phyloP scores from a whole-genome alignment of 2,888 invertebrate species.

The Neuroscelio doddi region DNA sequence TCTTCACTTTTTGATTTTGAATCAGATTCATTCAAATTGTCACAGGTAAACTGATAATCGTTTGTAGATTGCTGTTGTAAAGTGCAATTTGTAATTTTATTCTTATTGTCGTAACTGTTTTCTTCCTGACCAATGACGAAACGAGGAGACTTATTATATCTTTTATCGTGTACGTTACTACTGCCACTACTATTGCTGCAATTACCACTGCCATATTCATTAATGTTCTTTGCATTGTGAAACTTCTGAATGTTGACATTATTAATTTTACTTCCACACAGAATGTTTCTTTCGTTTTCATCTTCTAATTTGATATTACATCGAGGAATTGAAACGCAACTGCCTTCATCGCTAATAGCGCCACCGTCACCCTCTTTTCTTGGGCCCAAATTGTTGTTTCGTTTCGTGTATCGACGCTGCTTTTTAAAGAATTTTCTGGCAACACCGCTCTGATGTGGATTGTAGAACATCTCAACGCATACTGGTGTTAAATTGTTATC shows the following conservation, averaged over 20 bases:
- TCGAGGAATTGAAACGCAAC: constrained; percentile 72
- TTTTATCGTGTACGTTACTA: no score
- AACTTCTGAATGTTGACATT: constrained; percentile 88
- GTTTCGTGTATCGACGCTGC: constrained; percentile 81
- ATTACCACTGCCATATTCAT: no score
- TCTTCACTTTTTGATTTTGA: constrained; percentile 57
- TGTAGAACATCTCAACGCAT: constrained; percentile 89
- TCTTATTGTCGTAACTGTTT: constrained; percentile 26
- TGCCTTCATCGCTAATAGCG: constrained; percentile 75
- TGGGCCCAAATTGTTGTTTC: constrained; percentile 78
- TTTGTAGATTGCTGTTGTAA: constrained; percentile 37
- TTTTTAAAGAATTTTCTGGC: constrained; percentile 94
- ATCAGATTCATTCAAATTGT: constrained; percentile 62
- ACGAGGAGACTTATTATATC: no score
- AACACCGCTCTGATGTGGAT: constrained; percentile 94
- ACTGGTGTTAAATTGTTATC: constrained; percentile 71
- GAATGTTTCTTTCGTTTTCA: constrained; percentile 73
- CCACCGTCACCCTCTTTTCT: constrained; percentile 77
- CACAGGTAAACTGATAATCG: constrained; percentile 25
- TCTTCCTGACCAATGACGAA: constrained; percentile 71
- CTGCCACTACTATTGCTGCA: no score
- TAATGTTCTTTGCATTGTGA: no score
- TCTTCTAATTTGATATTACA: constrained; percentile 70
- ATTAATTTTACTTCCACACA: constrained; percentile 83
- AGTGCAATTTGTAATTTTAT: constrained; percentile 56